Percentiles rank a stretch among this genome's conserved stretches.
These are phyloP conservation scores for Neuroterus valhalla DNA, from an alignment of 1,140 invertebrate species.

Conservation along the genomic window DNA sequence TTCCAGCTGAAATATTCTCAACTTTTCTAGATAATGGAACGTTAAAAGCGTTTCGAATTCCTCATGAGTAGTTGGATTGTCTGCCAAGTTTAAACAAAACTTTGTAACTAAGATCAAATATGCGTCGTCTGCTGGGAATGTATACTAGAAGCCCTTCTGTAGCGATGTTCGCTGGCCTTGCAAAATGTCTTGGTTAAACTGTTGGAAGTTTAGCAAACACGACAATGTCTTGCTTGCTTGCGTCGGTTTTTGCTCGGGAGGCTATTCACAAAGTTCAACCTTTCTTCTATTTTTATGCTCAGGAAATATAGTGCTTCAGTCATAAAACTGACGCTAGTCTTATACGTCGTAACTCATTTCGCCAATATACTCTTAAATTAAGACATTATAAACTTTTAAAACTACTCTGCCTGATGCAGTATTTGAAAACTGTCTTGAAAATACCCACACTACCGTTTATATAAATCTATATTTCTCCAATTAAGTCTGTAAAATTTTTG, in stretches of 20 bases:
- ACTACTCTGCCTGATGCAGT: neutral
- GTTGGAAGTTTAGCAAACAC: constrained; percentile 24
- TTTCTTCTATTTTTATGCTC: constrained; percentile 11
- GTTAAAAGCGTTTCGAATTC: neutral
- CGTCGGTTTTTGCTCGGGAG: constrained; percentile 8
- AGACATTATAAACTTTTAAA: neutral
- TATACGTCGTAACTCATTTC: constrained; percentile 9
- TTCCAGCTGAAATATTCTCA: too few species aligned
- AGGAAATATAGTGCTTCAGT: constrained; percentile 6
- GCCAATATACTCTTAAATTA: constrained; percentile 8
- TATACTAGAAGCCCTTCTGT: constrained; percentile 1
- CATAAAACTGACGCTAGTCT: constrained; percentile 10
- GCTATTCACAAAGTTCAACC: constrained; percentile 25
- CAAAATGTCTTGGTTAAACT: constrained; percentile 23
- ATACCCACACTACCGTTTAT: too few species aligned
- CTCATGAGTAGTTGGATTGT: neutral
- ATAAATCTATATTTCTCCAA: too few species aligned
- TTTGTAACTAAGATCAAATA: constrained; percentile 28
- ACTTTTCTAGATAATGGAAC: too few species aligned
- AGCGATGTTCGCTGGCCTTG: neutral
- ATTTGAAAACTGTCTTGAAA: too few species aligned
- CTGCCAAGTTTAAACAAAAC: constrained; percentile 1
- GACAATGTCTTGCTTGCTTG: constrained; percentile 23
- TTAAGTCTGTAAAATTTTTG: too few species aligned
- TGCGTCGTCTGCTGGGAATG: constrained; percentile 11